A percentile compares a stretch with the other conserved stretches of the same genome.
phyloP scores from a whole-genome alignment of 2,797 vertebrate species.

The Eulemur mongoz region DNA sequence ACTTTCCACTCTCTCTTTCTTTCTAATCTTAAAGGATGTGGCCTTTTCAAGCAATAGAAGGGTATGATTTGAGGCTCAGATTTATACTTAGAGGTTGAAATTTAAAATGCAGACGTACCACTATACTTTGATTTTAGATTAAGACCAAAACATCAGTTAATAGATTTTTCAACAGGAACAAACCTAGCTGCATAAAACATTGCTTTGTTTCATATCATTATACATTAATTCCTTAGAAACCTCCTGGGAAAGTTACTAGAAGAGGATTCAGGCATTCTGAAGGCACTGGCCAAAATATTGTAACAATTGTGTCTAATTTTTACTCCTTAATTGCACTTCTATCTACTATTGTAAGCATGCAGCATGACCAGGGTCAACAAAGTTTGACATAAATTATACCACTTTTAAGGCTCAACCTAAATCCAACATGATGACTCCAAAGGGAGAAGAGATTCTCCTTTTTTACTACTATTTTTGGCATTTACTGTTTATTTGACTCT shows the following conservation, averaged over 20 bases:
- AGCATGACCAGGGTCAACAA: not conserved
- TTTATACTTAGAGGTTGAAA: slow-evolving; percentile 7
- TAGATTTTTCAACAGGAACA: not conserved
- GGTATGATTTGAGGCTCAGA: not conserved
- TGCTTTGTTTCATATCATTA: not conserved
- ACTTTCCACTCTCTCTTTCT: not conserved
- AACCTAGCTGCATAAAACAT: not conserved
- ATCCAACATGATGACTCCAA: not conserved
- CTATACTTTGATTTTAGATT: not conserved
- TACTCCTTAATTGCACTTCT: not conserved
- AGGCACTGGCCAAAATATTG: not conserved
- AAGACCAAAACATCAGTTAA: not conserved
- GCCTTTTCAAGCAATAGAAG: not conserved
- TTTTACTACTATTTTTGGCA: not conserved
- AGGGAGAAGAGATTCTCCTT: not conserved
- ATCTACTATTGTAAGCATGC: not conserved
- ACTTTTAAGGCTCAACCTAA: not conserved
- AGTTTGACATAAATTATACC: not conserved
- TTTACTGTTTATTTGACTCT: not conserved
- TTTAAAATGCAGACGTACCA: not conserved
- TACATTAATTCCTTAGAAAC: not conserved
- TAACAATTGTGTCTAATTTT: not conserved
- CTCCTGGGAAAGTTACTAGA: not conserved
- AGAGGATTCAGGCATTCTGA: not conserved
- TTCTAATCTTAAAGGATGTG: not conserved